These are phyloP conservation scores for Leptopilina syphax DNA, from an alignment of 2,888 invertebrate genomes.

Conservation along the genomic window DNA sequence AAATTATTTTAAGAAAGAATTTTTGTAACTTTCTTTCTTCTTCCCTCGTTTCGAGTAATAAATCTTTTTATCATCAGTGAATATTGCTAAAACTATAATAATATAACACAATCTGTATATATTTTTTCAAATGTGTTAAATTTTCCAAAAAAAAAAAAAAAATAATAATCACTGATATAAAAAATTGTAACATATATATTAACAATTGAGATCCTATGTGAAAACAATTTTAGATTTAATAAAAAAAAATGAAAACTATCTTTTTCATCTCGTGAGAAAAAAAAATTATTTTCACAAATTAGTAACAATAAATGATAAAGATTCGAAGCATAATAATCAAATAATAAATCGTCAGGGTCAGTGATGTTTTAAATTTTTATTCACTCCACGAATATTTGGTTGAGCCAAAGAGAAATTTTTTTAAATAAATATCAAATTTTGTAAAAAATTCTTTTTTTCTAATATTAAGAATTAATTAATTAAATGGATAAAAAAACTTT, in stretches of 20 bases:
- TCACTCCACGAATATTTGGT: background rate
- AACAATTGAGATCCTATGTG: background rate
- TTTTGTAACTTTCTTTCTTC: too few species aligned
- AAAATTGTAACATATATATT: background rate
- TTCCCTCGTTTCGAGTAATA: background rate
- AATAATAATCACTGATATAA: constrained; percentile 11
- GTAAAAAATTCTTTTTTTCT: background rate
- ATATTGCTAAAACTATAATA: background rate
- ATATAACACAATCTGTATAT: constrained; percentile 14
- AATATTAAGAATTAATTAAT: background rate
- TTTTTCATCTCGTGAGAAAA: background rate
- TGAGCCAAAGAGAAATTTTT: background rate
- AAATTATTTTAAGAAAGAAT: too few species aligned
- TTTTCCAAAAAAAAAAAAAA: background rate
- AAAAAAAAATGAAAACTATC: background rate
- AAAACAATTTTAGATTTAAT: background rate
- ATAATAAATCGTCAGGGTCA: background rate
- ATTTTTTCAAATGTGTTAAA: constrained; percentile 16
- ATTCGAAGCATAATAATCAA: constrained; percentile 3
- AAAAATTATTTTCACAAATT: background rate
- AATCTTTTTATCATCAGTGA: constrained; percentile 3
- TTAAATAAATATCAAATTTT: background rate
- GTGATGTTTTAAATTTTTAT: background rate
- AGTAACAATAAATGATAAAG: background rate
- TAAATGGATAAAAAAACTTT: background rate